A percentile compares a stretch with the other conserved stretches of the same genome.
Conservation (phyloP, 2,888 invertebrate genomes). For the Agonum fuliginosum region DNA sequence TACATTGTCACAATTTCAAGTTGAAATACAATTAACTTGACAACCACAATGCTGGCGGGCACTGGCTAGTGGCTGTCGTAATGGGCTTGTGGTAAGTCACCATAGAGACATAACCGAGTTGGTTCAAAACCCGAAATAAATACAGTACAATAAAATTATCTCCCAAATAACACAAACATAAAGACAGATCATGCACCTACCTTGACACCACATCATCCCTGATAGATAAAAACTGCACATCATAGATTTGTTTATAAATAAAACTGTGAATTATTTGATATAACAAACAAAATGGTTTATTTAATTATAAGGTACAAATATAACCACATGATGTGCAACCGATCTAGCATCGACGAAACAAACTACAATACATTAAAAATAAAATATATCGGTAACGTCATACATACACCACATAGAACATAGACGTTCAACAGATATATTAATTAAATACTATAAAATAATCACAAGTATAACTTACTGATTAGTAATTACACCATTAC, state of each 20-base stretch:
- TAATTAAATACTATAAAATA: slow-evolving; percentile 45
- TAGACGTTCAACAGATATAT: slow-evolving; percentile 54
- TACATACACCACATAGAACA: slow-evolving; percentile 50
- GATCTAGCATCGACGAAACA: slow-evolving; percentile 50
- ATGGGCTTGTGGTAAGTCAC: too few relatives aligned
- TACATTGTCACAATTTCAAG: too few relatives aligned
- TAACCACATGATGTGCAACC: slow-evolving; percentile 56
- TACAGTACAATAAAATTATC: too few relatives aligned
- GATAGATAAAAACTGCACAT: not conserved
- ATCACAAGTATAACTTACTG: slow-evolving; percentile 49
- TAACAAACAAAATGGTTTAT: slow-evolving; percentile 59
- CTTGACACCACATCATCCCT: not conserved
- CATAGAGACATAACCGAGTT: too few relatives aligned
- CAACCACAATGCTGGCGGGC: too few relatives aligned
- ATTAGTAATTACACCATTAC: slow-evolving; percentile 68
- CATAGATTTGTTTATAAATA: not conserved
- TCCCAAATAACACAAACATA: too few relatives aligned
- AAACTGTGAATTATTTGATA: slow-evolving; percentile 6
- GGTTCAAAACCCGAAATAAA: too few relatives aligned
- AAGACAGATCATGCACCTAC: slow-evolving; percentile 19
- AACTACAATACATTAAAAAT: slow-evolving; percentile 47
- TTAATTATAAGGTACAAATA: slow-evolving; percentile 59
- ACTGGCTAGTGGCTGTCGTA: too few relatives aligned
- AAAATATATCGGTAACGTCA: slow-evolving; percentile 56
- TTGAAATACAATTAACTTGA: too few relatives aligned